A percentile compares a stretch with the other conserved stretches of the same genome.
Evolutionary conservation across 2,888 invertebrate species (phyloP).

Genomic region (Villa cingulata): DNA sequence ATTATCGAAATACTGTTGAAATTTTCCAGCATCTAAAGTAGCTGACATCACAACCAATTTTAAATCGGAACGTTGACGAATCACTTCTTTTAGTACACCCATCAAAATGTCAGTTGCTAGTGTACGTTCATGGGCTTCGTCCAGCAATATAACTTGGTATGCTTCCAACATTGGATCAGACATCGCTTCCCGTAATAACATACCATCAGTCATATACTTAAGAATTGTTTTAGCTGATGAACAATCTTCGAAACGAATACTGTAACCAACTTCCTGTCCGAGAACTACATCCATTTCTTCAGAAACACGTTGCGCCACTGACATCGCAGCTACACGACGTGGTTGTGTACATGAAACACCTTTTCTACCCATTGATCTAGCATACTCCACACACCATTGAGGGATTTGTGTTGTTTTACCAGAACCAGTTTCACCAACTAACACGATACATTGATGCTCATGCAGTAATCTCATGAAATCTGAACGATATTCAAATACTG

Average conservation of each 20-base stretch:
- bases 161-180: conserved; percentile 94
- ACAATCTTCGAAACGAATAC: conserved; percentile 98
- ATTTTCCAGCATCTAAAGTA: conserved; percentile 97
- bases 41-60: conserved; percentile 99
- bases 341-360: conserved; percentile 95
- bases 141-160: conserved; percentile 78
- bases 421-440: conserved; percentile 99
- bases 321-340: conserved; percentile 97
- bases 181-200: conserved; percentile 98
- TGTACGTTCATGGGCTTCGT: conserved; percentile 98
- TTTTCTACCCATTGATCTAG: conserved; percentile 48
- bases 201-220: conserved; percentile 99
- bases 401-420: conserved; percentile 99
- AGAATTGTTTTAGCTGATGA: conserved; percentile 85
- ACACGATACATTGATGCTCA: conserved; percentile 85
- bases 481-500: conserved; percentile 94
- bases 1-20: conserved; percentile 97
- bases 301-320: conserved; percentile 94
- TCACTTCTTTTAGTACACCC: conserved; percentile 97
- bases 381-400: conserved; percentile 81
- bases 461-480: conserved; percentile 92
- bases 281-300: conserved; percentile 98
- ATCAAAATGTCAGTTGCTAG: conserved; percentile 96
- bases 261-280: conserved; percentile 85
- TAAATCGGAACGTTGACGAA: conserved; percentile 68